phyloP scores from a whole-genome alignment of 2,113 vertebrate species.

The Carlito syrichta region DNA sequence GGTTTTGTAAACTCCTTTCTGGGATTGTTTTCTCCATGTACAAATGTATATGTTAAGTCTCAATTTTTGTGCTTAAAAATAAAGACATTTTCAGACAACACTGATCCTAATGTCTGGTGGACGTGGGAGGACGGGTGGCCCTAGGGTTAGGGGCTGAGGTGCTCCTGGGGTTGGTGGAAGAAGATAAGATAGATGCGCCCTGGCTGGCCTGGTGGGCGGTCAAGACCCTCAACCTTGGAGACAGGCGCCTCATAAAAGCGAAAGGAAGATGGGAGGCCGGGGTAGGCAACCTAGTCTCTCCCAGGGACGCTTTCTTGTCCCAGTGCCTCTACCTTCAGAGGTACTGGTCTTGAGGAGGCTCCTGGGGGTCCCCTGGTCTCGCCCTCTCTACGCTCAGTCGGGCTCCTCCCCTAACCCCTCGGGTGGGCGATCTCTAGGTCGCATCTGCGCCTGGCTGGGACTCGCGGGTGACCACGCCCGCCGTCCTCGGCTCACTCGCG shows the following conservation, averaged over 20 bases:
- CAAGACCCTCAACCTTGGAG: not conserved
- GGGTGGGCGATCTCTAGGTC: not conserved
- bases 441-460: not conserved
- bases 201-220: too few relatives aligned
- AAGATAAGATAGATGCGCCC: too few relatives aligned
- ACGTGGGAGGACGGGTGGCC: not conserved
- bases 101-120: not conserved
- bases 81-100: conserved; percentile 57
- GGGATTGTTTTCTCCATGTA: conserved; percentile 66
- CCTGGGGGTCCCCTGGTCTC: not conserved
- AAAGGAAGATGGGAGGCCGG: not conserved
- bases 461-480: rapidly evolving
- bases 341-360: not conserved
- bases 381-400: rapidly evolving
- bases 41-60: conserved; percentile 76
- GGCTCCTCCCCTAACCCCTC: not conserved
- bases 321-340: not conserved
- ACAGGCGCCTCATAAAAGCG: not conserved
- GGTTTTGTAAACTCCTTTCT: conserved; percentile 60
- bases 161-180: too few relatives aligned
- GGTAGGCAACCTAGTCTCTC: not conserved
- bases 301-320: not conserved
- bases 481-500: not conserved
- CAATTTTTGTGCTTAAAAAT: conserved; percentile 77
- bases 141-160: not conserved